Evolutionary conservation across 2,888 invertebrate species (phyloP), one percentile per base, ranked within the genome.

Genomic region (Phyllotreta cruciferae): DNA sequence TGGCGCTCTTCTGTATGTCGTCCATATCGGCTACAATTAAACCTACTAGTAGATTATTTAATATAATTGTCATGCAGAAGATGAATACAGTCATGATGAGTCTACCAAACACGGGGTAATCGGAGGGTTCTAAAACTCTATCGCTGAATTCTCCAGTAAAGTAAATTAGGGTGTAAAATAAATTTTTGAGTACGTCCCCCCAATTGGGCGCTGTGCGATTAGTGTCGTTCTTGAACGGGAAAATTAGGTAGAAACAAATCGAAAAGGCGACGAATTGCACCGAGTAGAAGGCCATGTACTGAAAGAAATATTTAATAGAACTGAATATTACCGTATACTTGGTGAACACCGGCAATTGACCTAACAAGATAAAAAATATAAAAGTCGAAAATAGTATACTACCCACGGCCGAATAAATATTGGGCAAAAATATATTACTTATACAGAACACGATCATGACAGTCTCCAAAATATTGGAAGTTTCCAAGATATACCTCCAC

Each of bases 21-120:
- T 72, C 69, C 71, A 75, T 75, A 57, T 75, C 74, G 6, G 74
- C 70, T 6, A 74, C 74, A 6, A 74, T 71, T 42, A 75, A 53
- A n/a, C 73, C 74, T 0, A 75, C 72, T 37, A 75, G 56, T 3
- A 75, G 49, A 65, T 75, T 75, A 37, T 75, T 72, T 24, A 75
- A 56, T 63, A 75, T 74, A 10, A 75, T 73, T 6, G 73, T 73
- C 72, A 75, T 73, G 36, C 70, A 72, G 52, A 75, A 70, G 35
- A 73, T 70, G 52, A 75, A 75, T n/a, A 72, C 37, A 3, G 70
- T 72, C 13, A 70, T 70, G 24, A 74, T 60, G 8, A 73, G 45
- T 60, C 73, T 65, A 1, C 71, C 70, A 55, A 73, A 74, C 36
- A 73, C 44, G 0, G 70, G 71, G 62, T 67, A 71, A 13, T 64